Evolutionary conservation across 1,140 invertebrate species (phyloP), one percentile per base, ranked within the genome.

Genomic region (Melipona quadrifasciata): DNA sequence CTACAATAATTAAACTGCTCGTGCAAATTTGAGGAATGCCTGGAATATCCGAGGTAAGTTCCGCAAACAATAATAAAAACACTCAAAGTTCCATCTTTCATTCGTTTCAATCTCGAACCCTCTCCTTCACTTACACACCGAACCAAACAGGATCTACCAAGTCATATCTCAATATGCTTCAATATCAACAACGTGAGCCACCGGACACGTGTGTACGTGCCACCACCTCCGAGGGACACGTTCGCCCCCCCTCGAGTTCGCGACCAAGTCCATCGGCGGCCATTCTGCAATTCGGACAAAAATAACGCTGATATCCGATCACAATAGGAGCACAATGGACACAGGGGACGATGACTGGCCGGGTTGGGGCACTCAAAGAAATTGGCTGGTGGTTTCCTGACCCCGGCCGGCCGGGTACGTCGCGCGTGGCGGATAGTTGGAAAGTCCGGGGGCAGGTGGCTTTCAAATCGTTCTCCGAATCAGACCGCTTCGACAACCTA

Each of bases 291-390:
- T 90, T 90, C 86, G 86, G 87, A 87, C 84, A 88, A 93, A 92
- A 91, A 93, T 92, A 90, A 88, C 86, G 86, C 80, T 91, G 91
- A 91, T 91, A 93, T 93, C 91, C 86, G 90, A 91, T 93, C 89
- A 92, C 91, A 92, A 93, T 93, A 86, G 91, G 84, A 85, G 83
- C 86, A 92, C 91, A 92, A 91, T 92, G 90, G 90, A 86, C 88
- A 89, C 76, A 74, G 82, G 85, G 85, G 89, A 88, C 87, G 87
- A 88, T 86, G 89, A 89, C 89, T 90, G 84, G 51, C 78, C 87
- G 89, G 89, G 91, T 92, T 87, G 88, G 89, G 88, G 92, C 91
- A 93, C 93, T 93, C 91, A 93, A 93, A 93, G 91, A 93, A 93
- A 93, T 93, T 93, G 93, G 92, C 91, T 91, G 84, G 90, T 89